phyloP scores from a whole-genome alignment of 2,113 vertebrate species.

The Microtus montanus region DNA sequence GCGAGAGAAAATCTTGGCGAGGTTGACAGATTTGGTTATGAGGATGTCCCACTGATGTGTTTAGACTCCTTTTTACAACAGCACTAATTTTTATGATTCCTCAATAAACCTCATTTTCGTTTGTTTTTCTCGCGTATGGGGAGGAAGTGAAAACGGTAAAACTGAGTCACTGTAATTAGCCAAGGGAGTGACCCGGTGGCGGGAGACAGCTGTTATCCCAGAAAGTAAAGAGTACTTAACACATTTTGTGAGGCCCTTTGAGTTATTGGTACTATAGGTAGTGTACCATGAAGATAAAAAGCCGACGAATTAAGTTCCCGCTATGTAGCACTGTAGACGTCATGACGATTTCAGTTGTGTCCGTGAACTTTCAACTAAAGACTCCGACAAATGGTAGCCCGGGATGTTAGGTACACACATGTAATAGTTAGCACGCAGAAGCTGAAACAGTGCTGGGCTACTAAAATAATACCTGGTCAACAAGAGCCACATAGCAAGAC shows the following conservation, averaged over 20 bases:
- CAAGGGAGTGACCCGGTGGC: neutral
- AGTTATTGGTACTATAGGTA: neutral
- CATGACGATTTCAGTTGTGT: constrained; percentile 2
- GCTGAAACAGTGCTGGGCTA: neutral
- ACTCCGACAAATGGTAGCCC: neutral
- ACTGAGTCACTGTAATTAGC: constrained; percentile 29
- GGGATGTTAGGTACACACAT: neutral
- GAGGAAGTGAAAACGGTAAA: constrained; percentile 20
- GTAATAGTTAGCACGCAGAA: neutral
- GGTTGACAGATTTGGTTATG: constrained; percentile 1
- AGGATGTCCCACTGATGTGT: neutral
- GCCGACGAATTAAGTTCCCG: neutral
- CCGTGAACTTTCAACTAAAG: neutral
- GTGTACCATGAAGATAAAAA: neutral
- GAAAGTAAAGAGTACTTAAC: constrained; percentile 18
- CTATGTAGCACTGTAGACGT: neutral
- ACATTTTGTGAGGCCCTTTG: neutral
- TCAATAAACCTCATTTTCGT: constrained; percentile 17
- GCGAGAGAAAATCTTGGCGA: neutral
- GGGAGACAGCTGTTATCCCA: constrained; percentile 8
- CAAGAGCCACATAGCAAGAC: neutral
- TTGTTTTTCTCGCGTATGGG: neutral
- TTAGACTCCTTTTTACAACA: neutral
- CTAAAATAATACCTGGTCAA: neutral
- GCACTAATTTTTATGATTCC: neutral